Evolutionary conservation across 2,113 vertebrate genomes (phyloP).

Genomic region (Nymphicus hollandicus): DNA sequence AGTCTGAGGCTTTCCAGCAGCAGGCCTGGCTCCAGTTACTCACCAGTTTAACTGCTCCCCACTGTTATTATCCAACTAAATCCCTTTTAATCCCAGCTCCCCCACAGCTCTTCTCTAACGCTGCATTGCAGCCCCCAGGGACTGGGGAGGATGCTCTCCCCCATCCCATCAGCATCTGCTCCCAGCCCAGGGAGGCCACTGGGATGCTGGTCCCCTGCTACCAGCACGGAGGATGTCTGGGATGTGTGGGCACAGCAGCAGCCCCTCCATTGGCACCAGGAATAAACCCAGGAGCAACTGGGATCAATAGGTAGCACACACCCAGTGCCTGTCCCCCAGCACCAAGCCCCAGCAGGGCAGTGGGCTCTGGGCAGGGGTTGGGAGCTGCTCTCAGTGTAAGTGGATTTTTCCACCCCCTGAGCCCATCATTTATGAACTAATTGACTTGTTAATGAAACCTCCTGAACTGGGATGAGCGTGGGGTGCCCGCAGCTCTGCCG

Average conservation of each 20-base stretch:
- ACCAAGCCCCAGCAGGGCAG: neutral
- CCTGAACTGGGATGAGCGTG: neutral
- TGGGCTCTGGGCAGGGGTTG: neutral
- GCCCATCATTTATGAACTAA: neutral
- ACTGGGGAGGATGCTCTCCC: neutral
- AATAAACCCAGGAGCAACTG: neutral
- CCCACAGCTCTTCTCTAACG: neutral
- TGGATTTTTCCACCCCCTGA: fast-evolving
- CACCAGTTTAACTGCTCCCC: neutral
- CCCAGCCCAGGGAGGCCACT: neutral
- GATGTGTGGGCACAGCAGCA: neutral
- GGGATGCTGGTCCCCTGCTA: neutral
- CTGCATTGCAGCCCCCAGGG: fast-evolving
- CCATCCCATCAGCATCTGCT: neutral
- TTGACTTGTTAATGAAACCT: slow-evolving; percentile 30
- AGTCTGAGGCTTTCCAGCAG: neutral
- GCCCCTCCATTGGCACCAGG: fast-evolving
- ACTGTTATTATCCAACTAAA: neutral
- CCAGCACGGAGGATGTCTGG: fast-evolving
- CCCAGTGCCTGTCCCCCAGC: neutral
- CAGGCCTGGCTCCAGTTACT: neutral
- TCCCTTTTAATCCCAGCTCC: slow-evolving; percentile 7
- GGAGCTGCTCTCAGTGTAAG: neutral
- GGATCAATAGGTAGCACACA: neutral
- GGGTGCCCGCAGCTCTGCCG: neutral